Conservation (phyloP, 2,888 invertebrate species). For the Platerodrilus igneus region DNA sequence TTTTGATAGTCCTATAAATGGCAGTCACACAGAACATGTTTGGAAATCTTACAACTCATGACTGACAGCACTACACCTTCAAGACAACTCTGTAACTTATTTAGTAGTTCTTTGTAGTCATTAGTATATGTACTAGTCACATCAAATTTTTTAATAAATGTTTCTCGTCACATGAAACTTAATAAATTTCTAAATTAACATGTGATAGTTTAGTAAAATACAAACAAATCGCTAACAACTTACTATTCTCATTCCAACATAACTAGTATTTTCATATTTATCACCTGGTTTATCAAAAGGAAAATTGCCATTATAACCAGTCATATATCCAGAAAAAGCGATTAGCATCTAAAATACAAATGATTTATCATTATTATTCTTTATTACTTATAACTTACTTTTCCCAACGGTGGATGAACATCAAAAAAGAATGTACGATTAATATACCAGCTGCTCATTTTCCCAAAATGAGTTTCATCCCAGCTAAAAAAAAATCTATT, state of each 20-base stretch:
- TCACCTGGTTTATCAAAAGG: constrained; percentile 95
- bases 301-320: constrained; percentile 92
- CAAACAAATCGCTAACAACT: constrained; percentile 47
- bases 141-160: too few relatives aligned
- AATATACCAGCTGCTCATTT: constrained; percentile 98
- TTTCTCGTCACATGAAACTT: too few relatives aligned
- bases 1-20: too few relatives aligned
- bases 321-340: constrained; percentile 83
- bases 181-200: constrained; percentile 1
- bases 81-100: too few relatives aligned
- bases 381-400: constrained; percentile 55
- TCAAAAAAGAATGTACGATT: constrained; percentile 97
- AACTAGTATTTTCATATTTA: constrained; percentile 82
- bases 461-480: constrained; percentile 99
- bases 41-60: too few relatives aligned
- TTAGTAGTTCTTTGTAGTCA: too few relatives aligned
- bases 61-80: too few relatives aligned
- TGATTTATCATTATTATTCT: constrained; percentile 2
- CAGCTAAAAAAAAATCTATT: constrained; percentile 67
- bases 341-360: constrained; percentile 77
- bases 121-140: too few relatives aligned
- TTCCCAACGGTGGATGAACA: constrained; percentile 95
- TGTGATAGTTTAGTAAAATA: constrained; percentile 5
- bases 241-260: constrained; percentile 91
- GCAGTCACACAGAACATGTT: too few relatives aligned